A percentile compares a stretch with the other conserved stretches of the same genome.
Evolutionary conservation across 2,113 vertebrate species (phyloP).

Genomic region (Prinia subflava): DNA sequence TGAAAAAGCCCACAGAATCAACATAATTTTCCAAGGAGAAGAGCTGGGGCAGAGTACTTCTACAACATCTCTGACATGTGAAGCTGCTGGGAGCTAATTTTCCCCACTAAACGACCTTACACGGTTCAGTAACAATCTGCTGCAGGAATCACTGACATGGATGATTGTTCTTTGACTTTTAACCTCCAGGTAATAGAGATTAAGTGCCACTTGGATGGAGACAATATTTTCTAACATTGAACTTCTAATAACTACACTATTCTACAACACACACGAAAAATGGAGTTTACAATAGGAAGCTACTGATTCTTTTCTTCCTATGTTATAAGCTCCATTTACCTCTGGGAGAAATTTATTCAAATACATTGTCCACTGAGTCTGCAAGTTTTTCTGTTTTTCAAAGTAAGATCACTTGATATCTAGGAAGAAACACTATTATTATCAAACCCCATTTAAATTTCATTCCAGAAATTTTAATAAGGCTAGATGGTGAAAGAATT

Average conservation of each 20-base stretch:
- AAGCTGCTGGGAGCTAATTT: conserved; percentile 47
- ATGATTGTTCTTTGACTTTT: conserved; percentile 64
- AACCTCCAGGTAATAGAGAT: conserved; percentile 63
- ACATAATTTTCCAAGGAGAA: background rate
- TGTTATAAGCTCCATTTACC: background rate
- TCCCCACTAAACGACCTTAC: background rate
- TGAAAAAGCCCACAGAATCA: background rate
- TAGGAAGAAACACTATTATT: background rate
- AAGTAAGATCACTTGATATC: background rate
- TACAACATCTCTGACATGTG: background rate
- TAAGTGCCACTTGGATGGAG: conserved; percentile 45
- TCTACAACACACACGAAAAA: background rate
- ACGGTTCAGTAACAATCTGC: conserved; percentile 42
- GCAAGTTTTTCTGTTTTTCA: background rate
- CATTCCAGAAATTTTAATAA: background rate
- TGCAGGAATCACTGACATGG: conserved; percentile 46
- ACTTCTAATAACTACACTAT: conserved; percentile 32
- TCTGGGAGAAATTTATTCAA: background rate
- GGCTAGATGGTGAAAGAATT: background rate
- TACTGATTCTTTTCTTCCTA: background rate
- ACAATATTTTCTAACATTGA: conserved; percentile 44
- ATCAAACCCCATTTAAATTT: background rate
- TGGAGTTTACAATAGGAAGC: background rate
- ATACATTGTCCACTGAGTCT: background rate
- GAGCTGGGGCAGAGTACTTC: background rate